A percentile compares a stretch with the other conserved stretches of the same genome.
Evolutionary conservation across 2,113 vertebrate species (phyloP).

Genomic region (Sander vitreus): DNA sequence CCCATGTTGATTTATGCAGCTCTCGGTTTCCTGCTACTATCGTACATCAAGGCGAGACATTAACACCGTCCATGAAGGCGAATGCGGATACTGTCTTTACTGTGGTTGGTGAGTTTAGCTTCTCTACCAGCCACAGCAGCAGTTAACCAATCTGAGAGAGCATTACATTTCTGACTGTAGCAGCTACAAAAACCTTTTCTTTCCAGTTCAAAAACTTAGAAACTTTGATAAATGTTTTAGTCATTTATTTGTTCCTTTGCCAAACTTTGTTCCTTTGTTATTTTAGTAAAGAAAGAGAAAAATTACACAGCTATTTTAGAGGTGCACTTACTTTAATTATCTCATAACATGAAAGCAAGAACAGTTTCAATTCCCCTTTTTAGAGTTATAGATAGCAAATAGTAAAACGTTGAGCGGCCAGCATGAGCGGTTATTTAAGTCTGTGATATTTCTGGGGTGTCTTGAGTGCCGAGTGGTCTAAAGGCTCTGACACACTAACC

Average conservation of each 20-base stretch:
- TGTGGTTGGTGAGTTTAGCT: conserved; percentile 50
- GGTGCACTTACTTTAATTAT: neutral
- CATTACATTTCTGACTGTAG: neutral
- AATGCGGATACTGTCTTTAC: conserved; percentile 33
- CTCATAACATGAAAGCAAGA: neutral
- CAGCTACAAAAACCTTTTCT: neutral
- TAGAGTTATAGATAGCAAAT: neutral
- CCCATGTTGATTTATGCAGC: conserved; percentile 73
- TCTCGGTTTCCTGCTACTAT: conserved; percentile 58
- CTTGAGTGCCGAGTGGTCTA: neutral
- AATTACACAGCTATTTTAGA: neutral
- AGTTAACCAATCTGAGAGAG: neutral
- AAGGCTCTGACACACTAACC: no score
- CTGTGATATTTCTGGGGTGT: neutral
- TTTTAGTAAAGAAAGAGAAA: neutral
- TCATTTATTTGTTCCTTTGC: neutral
- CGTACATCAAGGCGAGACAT: conserved; percentile 69
- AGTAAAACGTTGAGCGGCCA: neutral
- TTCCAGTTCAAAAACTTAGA: neutral
- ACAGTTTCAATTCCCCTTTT: neutral
- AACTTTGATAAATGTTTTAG: neutral
- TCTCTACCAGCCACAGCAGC: conserved; percentile 24
- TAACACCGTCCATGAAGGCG: conserved; percentile 47
- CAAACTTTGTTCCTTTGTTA: neutral
- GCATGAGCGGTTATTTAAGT: neutral